A percentile compares a stretch with the other conserved stretches of the same genome.
Evolutionary conservation across 2,113 vertebrate species (phyloP).

Genomic region (Dasyprocta punctata): DNA sequence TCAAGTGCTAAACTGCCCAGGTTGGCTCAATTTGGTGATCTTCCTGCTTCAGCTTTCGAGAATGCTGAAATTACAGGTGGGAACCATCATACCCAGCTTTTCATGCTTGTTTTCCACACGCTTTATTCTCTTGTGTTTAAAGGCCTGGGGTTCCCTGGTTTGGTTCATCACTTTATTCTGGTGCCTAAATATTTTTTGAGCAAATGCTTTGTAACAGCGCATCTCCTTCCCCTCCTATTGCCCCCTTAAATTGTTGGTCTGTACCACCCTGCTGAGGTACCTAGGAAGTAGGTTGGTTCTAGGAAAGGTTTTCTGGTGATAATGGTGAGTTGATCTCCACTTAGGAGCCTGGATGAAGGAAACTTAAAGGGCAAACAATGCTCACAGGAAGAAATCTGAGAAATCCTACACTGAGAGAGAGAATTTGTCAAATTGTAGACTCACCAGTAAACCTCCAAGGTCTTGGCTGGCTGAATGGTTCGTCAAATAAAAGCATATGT

Average conservation of each 20-base stretch:
- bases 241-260: background rate
- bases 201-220: background rate
- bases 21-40: background rate
- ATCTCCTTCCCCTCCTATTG: background rate
- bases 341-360: background rate
- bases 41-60: background rate
- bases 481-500: background rate
- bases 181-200: background rate
- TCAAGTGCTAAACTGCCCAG: background rate
- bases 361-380: background rate
- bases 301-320: constrained; percentile 12
- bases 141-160: background rate
- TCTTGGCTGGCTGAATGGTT: background rate
- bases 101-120: background rate
- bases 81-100: background rate
- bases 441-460: background rate
- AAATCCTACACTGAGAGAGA: background rate
- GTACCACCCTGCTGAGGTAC: background rate
- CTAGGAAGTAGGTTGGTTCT: background rate
- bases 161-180: background rate
- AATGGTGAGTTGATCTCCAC: background rate
- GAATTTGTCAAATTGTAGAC: background rate
- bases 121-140: background rate
- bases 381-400: background rate
- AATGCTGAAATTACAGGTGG: background rate